phyloP scores from a whole-genome alignment of 2,797 vertebrate species.

The Protosalanx chinensis region DNA sequence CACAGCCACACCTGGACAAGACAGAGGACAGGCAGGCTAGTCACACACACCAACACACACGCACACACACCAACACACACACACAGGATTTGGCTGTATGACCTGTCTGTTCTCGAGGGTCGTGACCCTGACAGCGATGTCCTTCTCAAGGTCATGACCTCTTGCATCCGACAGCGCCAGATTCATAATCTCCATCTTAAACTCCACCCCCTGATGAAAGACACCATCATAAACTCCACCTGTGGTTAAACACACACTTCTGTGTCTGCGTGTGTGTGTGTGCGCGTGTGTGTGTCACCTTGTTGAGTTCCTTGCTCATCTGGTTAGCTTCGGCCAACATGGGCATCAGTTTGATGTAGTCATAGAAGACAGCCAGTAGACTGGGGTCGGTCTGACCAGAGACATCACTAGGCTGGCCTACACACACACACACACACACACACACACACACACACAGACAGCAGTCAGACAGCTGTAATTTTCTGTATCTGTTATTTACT shows the following conservation, averaged over 20 bases:
- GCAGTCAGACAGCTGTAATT: not conserved
- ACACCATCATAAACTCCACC: slow-evolving; percentile 1
- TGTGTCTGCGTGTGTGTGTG: not conserved
- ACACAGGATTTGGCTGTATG: slow-evolving; percentile 4
- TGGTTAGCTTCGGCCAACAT: slow-evolving; percentile 87
- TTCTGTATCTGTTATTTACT: no score
- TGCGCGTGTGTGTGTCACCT: slow-evolving; percentile 61
- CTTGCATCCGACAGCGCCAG: slow-evolving; percentile 81
- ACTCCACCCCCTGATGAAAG: slow-evolving; percentile 73
- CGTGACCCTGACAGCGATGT: slow-evolving; percentile 78
- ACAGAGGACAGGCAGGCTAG: not conserved
- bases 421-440: slow-evolving; percentile 21
- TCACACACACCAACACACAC: not conserved
- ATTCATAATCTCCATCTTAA: slow-evolving; percentile 88
- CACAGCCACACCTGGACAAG: slow-evolving; percentile 83
- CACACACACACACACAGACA: slow-evolving; percentile 1
- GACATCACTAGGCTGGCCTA: slow-evolving; percentile 59
- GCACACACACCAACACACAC: not conserved
- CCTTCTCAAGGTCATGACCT: slow-evolving; percentile 83
- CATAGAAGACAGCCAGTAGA: slow-evolving; percentile 83
- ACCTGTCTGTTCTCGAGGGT: slow-evolving; percentile 74
- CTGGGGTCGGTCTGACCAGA: slow-evolving; percentile 73
- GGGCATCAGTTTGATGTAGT: slow-evolving; percentile 85
- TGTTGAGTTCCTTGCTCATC: slow-evolving; percentile 85
- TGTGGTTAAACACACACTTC: not conserved